phyloP scores from a whole-genome alignment of 2,888 invertebrate species.

The Pyrocoelia pectoralis region DNA sequence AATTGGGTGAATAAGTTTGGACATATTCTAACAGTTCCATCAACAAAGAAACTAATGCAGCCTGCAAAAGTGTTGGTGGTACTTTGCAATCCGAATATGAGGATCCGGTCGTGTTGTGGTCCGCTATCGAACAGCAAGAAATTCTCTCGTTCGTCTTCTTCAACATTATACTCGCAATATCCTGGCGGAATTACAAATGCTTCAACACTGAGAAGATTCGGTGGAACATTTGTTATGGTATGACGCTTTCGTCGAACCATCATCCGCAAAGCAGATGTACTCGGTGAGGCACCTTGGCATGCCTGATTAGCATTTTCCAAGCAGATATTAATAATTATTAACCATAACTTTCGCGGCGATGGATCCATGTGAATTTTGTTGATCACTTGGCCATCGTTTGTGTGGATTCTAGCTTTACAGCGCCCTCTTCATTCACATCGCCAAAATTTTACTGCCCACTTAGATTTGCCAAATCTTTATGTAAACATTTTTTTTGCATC shows the following conservation, averaged over 20 bases:
- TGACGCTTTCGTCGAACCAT: slow-evolving; percentile 6
- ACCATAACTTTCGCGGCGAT: slow-evolving; percentile 4
- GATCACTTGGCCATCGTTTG: slow-evolving; percentile 2
- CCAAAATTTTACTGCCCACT: neutral
- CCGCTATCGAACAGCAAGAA: slow-evolving; percentile 4
- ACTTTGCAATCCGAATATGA: neutral
- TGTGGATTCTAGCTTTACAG: slow-evolving; percentile 3
- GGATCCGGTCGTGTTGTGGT: neutral
- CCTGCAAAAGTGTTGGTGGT: slow-evolving; percentile 1
- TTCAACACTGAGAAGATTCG: slow-evolving; percentile 8
- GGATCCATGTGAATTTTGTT: neutral
- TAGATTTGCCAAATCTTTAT: too few species aligned
- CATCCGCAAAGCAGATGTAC: neutral
- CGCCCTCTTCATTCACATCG: neutral
- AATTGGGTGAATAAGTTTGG: neutral
- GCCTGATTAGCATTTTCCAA: slow-evolving; percentile 2
- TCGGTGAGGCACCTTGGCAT: slow-evolving; percentile 2
- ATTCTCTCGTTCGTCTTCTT: neutral
- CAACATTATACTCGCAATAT: neutral
- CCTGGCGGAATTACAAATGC: neutral
- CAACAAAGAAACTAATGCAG: neutral
- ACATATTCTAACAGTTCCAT: neutral
- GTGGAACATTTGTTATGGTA: slow-evolving; percentile 4
- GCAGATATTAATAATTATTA: neutral
- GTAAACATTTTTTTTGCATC: too few species aligned